Conservation (phyloP, 2,888 invertebrate genomes). For the Pheosia tremula region DNA sequence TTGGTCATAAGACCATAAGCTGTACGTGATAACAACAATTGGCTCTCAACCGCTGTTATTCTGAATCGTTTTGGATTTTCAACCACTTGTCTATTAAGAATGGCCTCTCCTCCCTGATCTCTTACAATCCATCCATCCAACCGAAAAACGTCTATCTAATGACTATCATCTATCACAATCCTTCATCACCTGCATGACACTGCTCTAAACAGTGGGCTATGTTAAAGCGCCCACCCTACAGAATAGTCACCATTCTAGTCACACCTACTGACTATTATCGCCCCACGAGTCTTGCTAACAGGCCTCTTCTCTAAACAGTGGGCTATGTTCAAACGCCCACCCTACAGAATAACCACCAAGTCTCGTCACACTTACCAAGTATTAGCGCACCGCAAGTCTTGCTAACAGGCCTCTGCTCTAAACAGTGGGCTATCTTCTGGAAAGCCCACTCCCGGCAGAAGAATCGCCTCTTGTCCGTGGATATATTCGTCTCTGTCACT, state of each 20-base stretch:
- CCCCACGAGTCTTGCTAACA: slow-evolving; percentile 45
- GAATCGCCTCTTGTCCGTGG: slow-evolving; percentile 88
- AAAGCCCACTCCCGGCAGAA: slow-evolving; percentile 98
- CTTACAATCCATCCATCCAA: too few relatives aligned
- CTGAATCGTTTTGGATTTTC: too few relatives aligned
- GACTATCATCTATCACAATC: too few relatives aligned
- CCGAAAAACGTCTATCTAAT: too few relatives aligned
- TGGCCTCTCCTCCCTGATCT: too few relatives aligned
- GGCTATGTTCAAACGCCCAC: not conserved
- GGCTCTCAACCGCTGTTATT: too few relatives aligned
- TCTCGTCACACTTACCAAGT: slow-evolving; percentile 81
- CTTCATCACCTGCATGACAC: too few relatives aligned
- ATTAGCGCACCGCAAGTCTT: slow-evolving; percentile 95
- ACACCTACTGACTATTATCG: slow-evolving; percentile 89
- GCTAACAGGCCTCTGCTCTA: slow-evolving; percentile 93
- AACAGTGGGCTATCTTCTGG: slow-evolving; percentile 95
- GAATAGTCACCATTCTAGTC: not conserved
- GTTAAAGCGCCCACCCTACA: not conserved
- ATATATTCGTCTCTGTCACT: slow-evolving; percentile 66
- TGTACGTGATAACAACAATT: too few relatives aligned
- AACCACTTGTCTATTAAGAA: too few relatives aligned
- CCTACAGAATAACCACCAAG: not conserved
- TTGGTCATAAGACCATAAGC: too few relatives aligned
- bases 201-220: not conserved
- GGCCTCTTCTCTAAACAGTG: slow-evolving; percentile 41